Evolutionary conservation across 92 coral and sea anemone genomes (phyloP).

Genomic region (Umimayanthus kanabou): DNA sequence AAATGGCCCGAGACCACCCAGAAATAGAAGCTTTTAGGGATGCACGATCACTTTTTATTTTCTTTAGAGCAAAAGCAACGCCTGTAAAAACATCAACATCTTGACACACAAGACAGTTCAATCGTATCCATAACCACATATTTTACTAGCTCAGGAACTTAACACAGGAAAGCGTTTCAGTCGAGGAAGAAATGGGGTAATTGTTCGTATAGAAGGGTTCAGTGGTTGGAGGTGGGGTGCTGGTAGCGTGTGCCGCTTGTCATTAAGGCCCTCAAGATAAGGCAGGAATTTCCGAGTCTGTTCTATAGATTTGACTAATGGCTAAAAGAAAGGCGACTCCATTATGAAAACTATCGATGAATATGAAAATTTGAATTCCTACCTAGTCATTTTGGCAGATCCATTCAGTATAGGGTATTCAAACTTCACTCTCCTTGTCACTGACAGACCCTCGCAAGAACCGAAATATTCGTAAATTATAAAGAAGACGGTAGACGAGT

Average conservation of each 20-base stretch:
- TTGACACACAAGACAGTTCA: constrained; percentile 17
- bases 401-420: not conserved
- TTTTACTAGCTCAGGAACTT: not conserved
- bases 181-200: not conserved
- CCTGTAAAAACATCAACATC: constrained; percentile 58
- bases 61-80: constrained; percentile 34
- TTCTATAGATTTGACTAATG: constrained; percentile 28
- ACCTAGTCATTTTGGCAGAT: not conserved
- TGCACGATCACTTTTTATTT: constrained; percentile 22
- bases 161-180: constrained; percentile 3
- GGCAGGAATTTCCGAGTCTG: constrained; percentile 69
- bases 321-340: constrained; percentile 24
- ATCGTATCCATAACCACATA: not conserved
- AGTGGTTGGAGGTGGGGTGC: constrained; percentile 40
- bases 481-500: not conserved
- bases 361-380: constrained; percentile 36
- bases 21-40: constrained; percentile 38
- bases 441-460: not conserved
- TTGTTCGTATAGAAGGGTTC: constrained; percentile 9
- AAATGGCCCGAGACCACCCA: constrained; percentile 36
- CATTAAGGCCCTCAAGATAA: constrained; percentile 83
- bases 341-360: constrained; percentile 24
- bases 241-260: constrained; percentile 76
- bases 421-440: not conserved
- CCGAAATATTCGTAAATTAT: constrained; percentile 36